phyloP scores from a whole-genome alignment of 2,113 vertebrate genomes.

The Gobius niger region DNA sequence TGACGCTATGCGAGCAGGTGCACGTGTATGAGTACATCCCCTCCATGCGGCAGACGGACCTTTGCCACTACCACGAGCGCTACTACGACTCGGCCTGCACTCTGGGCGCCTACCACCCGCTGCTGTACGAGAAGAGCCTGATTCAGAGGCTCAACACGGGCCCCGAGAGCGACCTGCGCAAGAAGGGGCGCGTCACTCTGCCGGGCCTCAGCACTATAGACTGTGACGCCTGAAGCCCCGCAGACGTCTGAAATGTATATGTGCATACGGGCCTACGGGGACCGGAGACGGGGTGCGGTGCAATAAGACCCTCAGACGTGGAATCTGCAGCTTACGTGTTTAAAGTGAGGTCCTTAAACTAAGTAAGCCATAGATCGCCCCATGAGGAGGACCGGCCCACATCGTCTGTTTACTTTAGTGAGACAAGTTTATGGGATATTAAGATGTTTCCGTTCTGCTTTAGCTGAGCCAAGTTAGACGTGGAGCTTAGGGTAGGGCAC shows the following conservation, averaged over 20 bases:
- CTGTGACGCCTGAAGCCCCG: constrained; percentile 75
- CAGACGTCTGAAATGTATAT: neutral
- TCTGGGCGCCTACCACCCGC: constrained; percentile 93
- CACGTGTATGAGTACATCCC: constrained; percentile 97
- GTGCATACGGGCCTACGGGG: constrained; percentile 33
- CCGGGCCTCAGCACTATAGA: constrained; percentile 85
- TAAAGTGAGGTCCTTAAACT: constrained; percentile 50
- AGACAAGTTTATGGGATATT: constrained; percentile 3
- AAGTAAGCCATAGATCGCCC: constrained; percentile 61
- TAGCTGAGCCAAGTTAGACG: constrained; percentile 75
- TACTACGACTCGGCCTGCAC: constrained; percentile 95
- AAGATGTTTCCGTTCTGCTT: constrained; percentile 56
- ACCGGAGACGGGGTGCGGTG: constrained; percentile 53
- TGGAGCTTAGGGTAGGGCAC: constrained; percentile 67
- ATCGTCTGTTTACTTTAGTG: constrained; percentile 35
- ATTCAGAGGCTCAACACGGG: constrained; percentile 90
- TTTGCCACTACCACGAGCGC: constrained; percentile 96
- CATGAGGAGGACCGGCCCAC: constrained; percentile 24
- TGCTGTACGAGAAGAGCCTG: constrained; percentile 94
- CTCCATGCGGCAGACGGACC: constrained; percentile 89
- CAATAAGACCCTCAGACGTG: constrained; percentile 66
- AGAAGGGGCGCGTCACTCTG: constrained; percentile 88
- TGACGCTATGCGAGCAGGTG: constrained; percentile 91
- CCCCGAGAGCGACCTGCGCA: constrained; percentile 81
- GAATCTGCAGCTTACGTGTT: constrained; percentile 44